Percentiles rank a stretch among this genome's conserved stretches.
Conservation (phyloP, 2,113 vertebrate species). For the Festucalex cinctus region DNA sequence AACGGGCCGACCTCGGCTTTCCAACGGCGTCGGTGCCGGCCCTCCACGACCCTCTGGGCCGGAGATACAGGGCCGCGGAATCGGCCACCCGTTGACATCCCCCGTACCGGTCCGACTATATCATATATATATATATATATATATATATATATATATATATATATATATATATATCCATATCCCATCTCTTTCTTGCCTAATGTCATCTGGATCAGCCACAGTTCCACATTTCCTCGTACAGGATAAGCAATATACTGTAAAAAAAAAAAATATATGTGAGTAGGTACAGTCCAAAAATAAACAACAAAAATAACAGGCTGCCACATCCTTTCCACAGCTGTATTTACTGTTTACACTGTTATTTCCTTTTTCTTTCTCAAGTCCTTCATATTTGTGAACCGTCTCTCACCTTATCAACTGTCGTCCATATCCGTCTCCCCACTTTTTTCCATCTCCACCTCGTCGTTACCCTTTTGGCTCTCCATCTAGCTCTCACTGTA, state of each 20-base stretch:
- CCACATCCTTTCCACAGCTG: neutral
- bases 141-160: too few relatives aligned
- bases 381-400: conserved; percentile 45
- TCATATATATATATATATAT: too few relatives aligned
- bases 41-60: too few relatives aligned
- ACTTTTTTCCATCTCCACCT: conserved; percentile 38
- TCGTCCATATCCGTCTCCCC: conserved; percentile 25
- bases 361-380: conserved; percentile 31
- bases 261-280: neutral
- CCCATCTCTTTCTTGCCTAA: too few relatives aligned
- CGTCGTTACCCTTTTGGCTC: conserved; percentile 54
- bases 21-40: too few relatives aligned
- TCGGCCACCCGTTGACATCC: too few relatives aligned
- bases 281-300: neutral
- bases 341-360: conserved; percentile 15
- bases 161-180: too few relatives aligned
- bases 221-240: neutral
- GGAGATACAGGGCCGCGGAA: too few relatives aligned
- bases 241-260: neutral
- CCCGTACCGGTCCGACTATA: too few relatives aligned
- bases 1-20: too few relatives aligned
- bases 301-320: neutral
- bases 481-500: conserved; percentile 51
- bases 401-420: conserved; percentile 46
- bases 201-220: neutral